Conservation (phyloP, 2,888 invertebrate genomes). For the Cataglyphis livida region DNA sequence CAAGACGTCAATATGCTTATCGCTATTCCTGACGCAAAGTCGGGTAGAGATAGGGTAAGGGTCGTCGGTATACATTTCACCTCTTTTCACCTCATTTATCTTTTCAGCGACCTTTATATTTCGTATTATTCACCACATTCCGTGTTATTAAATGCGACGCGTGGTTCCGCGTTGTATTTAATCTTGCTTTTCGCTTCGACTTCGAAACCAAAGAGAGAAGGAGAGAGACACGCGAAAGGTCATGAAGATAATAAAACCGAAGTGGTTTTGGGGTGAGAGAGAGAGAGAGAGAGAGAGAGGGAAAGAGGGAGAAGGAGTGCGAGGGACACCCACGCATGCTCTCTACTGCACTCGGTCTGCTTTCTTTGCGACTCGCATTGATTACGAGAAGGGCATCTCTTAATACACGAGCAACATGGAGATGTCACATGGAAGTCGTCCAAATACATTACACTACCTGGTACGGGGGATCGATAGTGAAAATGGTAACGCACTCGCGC, state of each 20-base stretch:
- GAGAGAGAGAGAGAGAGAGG: conserved; percentile 9
- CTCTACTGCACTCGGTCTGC: conserved; percentile 41
- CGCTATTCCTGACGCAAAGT: not conserved
- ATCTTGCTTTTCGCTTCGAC: conserved; percentile 6
- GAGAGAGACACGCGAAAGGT: conserved; percentile 51
- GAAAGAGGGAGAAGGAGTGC: not conserved
- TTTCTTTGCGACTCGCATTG: conserved; percentile 54
- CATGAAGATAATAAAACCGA: conserved; percentile 59
- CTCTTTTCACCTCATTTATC: conserved; percentile 35
- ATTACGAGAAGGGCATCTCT: conserved; percentile 42
- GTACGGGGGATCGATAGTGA: conserved; percentile 29
- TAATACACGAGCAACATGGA: conserved; percentile 42
- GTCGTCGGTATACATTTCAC: conserved; percentile 5
- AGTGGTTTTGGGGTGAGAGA: conserved; percentile 39
- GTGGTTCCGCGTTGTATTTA: not conserved
- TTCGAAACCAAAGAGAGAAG: conserved; percentile 11
- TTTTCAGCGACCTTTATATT: conserved; percentile 1
- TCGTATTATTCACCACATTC: conserved; percentile 25
- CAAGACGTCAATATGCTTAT: not conserved
- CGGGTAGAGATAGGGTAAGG: conserved; percentile 22
- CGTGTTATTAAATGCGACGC: conserved; percentile 25
- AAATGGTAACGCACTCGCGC: conserved; percentile 33
- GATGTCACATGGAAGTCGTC: conserved; percentile 52
- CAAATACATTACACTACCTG: conserved; percentile 38
- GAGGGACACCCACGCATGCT: conserved; percentile 57